These are phyloP conservation scores for Poicephalus meyeri DNA, from an alignment of 2,113 vertebrate genomes.

Conservation along the genomic window DNA sequence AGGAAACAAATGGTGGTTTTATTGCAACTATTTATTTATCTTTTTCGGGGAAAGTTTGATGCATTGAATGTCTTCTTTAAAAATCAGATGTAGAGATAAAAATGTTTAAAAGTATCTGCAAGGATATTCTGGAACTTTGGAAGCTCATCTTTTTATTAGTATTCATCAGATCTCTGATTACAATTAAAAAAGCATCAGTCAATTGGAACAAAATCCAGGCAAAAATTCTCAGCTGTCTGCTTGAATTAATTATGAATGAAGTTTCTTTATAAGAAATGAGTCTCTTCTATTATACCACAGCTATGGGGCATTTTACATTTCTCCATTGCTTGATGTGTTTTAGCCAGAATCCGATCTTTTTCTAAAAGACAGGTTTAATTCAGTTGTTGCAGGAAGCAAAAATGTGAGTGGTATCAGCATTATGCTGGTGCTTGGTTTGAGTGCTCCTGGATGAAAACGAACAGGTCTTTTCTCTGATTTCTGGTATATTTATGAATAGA, in stretches of 20 bases:
- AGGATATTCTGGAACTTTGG: not conserved
- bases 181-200: not conserved
- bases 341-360: not conserved
- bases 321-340: not conserved
- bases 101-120: not conserved
- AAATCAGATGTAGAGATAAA: not conserved
- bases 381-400: not conserved
- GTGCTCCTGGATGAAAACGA: not conserved
- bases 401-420: not conserved
- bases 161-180: not conserved
- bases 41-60: not conserved
- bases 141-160: not conserved
- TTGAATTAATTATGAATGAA: not conserved
- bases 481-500: not conserved
- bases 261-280: not conserved
- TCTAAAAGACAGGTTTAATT: not conserved
- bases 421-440: not conserved
- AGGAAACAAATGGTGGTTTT: not conserved
- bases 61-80: not conserved
- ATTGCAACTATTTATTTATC: not conserved
- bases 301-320: slow-evolving; percentile 16
- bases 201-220: not conserved
- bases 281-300: not conserved
- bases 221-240: not conserved
- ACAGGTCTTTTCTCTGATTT: not conserved